Conservation (phyloP, 2,888 invertebrate species). For the Erynnis tages region DNA sequence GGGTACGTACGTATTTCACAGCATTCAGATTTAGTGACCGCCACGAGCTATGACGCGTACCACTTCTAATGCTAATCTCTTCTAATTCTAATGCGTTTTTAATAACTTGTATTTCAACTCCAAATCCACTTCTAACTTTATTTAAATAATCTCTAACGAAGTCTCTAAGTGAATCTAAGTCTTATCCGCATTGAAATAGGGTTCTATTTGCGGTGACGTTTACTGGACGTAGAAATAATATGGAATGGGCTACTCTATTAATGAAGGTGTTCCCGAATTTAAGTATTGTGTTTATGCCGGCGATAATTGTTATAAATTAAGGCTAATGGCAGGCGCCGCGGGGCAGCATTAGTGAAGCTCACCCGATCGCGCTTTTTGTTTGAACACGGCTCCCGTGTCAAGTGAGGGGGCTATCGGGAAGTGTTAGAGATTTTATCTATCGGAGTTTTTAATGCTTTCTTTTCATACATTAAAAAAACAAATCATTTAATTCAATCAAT, state of each 20-base stretch:
- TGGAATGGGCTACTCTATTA: conserved; percentile 46
- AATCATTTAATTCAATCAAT: too few species aligned
- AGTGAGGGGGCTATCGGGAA: conserved; percentile 1
- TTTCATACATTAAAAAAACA: too few species aligned
- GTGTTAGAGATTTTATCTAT: conserved; percentile 1
- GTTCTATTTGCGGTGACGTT: neutral
- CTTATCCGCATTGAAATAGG: neutral
- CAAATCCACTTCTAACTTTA: neutral
- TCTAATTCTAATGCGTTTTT: conserved; percentile 55
- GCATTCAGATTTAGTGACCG: neutral
- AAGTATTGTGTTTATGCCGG: conserved; percentile 54
- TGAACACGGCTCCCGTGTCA: conserved; percentile 29
- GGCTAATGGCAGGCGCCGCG: conserved; percentile 44
- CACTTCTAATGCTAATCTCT: too few species aligned
- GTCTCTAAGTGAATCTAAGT: too few species aligned
- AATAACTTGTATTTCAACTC: conserved; percentile 43
- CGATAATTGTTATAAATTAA: conserved; percentile 68
- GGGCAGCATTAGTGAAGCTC: conserved; percentile 20
- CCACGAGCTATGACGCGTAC: neutral
- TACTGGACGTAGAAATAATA: neutral
- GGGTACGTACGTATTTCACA: neutral
- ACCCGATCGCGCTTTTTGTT: conserved; percentile 25
- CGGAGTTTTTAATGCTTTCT: too few species aligned
- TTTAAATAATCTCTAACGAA: too few species aligned
- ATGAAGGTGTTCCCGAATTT: conserved; percentile 64